A percentile compares a stretch with the other conserved stretches of the same genome.
phyloP scores from a whole-genome alignment of 2,888 invertebrate species.

The Helobdella robusta region DNA sequence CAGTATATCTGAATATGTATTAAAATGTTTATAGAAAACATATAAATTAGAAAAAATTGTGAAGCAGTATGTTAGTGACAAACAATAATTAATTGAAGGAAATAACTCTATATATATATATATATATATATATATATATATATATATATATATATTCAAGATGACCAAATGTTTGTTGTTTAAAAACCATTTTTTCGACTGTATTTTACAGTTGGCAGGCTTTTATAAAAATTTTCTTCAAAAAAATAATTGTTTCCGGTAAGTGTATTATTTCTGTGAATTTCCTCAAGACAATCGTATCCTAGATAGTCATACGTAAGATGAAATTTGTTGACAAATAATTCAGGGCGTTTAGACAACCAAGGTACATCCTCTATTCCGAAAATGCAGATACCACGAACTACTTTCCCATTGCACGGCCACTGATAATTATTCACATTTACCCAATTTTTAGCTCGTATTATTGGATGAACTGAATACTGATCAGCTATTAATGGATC shows the following conservation, averaged over 20 bases:
- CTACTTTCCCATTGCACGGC: slow-evolving; percentile 39
- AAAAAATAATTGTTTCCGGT: slow-evolving; percentile 21
- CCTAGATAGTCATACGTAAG: slow-evolving; percentile 39
- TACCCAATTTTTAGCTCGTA: slow-evolving; percentile 36
- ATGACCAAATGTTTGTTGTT: too few species aligned
- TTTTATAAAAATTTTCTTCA: slow-evolving; percentile 29
- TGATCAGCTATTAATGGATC: slow-evolving; percentile 32
- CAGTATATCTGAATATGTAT: too few species aligned
- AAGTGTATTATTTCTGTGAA: slow-evolving; percentile 38
- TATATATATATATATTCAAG: too few species aligned
- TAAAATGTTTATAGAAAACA: too few species aligned
- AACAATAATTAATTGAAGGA: too few species aligned
- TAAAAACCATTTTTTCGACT: too few species aligned
- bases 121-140: too few species aligned
- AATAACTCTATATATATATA: too few species aligned
- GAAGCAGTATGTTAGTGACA: too few species aligned
- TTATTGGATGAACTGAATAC: slow-evolving; percentile 31
- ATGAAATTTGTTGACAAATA: slow-evolving; percentile 46
- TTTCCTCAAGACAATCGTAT: slow-evolving; percentile 43
- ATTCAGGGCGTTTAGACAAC: slow-evolving; percentile 37
- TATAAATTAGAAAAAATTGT: too few species aligned
- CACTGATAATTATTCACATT: slow-evolving; percentile 30
- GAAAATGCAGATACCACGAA: slow-evolving; percentile 43
- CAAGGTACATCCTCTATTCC: slow-evolving; percentile 39
- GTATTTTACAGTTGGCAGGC: slow-evolving; percentile 34